Evolutionary conservation across 1,140 invertebrate species (phyloP).

Genomic region (Melanaphis sacchari): DNA sequence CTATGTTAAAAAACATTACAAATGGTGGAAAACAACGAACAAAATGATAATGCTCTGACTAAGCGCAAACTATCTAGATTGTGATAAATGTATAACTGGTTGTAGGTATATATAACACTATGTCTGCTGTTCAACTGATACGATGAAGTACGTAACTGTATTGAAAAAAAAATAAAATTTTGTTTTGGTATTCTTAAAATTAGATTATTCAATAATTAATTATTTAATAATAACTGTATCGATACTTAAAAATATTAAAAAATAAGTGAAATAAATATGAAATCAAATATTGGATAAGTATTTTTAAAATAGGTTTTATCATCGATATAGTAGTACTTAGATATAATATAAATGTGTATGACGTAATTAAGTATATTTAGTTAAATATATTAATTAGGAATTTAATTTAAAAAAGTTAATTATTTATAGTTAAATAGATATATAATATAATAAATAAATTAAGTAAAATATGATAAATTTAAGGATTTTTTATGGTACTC

Average conservation of each 20-base stretch:
- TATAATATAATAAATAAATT: neutral
- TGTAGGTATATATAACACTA: neutral
- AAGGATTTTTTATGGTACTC: neutral
- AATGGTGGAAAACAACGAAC: slow-evolving; percentile 40
- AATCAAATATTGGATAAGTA: neutral
- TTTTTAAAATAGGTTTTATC: neutral
- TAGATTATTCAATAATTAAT: neutral
- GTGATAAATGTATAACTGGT: slow-evolving; percentile 39
- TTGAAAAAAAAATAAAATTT: neutral
- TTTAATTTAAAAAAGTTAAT: neutral
- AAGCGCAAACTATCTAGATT: slow-evolving; percentile 22
- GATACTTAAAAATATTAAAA: neutral
- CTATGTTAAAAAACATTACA: slow-evolving; percentile 4
- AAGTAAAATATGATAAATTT: neutral
- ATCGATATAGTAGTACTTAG: neutral
- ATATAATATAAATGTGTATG: neutral
- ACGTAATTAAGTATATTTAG: neutral
- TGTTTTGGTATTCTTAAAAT: neutral
- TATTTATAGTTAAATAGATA: neutral
- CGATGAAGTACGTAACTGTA: neutral
- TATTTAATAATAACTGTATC: neutral
- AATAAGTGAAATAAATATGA: neutral
- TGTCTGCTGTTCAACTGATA: neutral
- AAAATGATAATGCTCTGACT: slow-evolving; percentile 37
- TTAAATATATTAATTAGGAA: neutral